Percentiles rank a stretch among this genome's conserved stretches.
phyloP scores from a whole-genome alignment of 2,797 vertebrate species.

The Pseudomugil gertrudae region DNA sequence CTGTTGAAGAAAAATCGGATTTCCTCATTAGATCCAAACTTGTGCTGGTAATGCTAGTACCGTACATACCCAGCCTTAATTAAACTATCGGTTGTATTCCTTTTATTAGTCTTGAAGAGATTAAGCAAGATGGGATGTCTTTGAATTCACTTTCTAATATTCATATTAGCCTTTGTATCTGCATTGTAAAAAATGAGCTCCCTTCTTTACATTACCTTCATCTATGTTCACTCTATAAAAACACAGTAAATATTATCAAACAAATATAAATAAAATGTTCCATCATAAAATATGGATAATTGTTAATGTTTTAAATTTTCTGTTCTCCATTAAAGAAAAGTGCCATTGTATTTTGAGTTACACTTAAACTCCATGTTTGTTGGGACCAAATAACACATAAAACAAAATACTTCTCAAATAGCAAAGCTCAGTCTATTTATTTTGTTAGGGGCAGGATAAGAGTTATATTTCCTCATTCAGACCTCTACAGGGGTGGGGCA shows the following conservation, averaged over 20 bases:
- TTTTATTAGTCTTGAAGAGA: background rate
- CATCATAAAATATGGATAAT: background rate
- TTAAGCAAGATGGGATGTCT: background rate
- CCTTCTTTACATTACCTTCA: background rate
- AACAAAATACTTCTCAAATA: background rate
- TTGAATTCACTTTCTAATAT: background rate
- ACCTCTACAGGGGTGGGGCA: no score
- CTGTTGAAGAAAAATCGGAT: background rate
- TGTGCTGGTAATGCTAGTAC: background rate
- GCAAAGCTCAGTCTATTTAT: no score
- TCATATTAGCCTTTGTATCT: background rate
- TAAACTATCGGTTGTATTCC: background rate
- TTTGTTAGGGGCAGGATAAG: no score
- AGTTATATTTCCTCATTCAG: no score
- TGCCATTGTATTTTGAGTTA: background rate
- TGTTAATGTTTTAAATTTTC: background rate
- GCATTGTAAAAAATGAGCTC: background rate
- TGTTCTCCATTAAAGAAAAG: no score
- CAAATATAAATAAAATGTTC: background rate
- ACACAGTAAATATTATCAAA: background rate
- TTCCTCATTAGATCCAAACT: slow-evolving; percentile 4
- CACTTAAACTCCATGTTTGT: background rate
- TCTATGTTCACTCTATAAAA: background rate
- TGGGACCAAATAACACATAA: background rate
- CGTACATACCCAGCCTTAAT: background rate